Evolutionary conservation across 2,797 vertebrate species (phyloP), one percentile per base, ranked within the genome.

Genomic region (Phataginus tetradactyla): DNA sequence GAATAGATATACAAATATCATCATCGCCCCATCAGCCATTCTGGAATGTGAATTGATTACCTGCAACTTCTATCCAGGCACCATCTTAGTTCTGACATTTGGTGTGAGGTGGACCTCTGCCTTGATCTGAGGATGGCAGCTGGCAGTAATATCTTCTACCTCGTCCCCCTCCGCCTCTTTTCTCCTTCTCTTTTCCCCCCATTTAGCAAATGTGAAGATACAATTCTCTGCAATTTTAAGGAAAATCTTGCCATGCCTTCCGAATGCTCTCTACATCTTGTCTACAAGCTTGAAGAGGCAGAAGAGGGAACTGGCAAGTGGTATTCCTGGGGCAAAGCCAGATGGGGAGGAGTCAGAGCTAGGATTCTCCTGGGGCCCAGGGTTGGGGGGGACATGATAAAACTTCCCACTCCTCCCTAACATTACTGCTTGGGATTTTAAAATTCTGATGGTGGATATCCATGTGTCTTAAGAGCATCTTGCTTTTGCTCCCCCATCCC

Each of bases 381-480:
- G 25, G 74, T 7, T 9, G 7, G 10, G 64, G 64, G 68, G 37
- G n/a, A 34, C n/a, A 49, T 89, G 18, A 15, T 51, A 13, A 53
- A 42, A 32, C 29, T 39, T n/a, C 32, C 3, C 21, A 57, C 34
- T 72, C 61, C 25, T 69, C 42, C 11, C 15, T 59, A n/a, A 90
- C 71, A 64, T 13, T 34, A 69, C 61, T 69, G 61, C 21, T 86
- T 55, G 51, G 8, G 45, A 90, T 42, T 90, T 86, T 34, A 90
- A 87, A 64, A 20, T 64, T 75, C 27, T 49, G 32, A 64, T 34
- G n/a, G 42, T 64, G 34, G 27, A 11, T 55, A 68, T 63, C 42
- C 37, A 83, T 80, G 80, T 91, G 29, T 95, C 90, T 91, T 51
- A 92, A 94, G 39, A 92, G n/a, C 53, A 79, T 85, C 49, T 95